phyloP scores from a whole-genome alignment of 2,888 invertebrate genomes.

The Cosmopolites sordidus region DNA sequence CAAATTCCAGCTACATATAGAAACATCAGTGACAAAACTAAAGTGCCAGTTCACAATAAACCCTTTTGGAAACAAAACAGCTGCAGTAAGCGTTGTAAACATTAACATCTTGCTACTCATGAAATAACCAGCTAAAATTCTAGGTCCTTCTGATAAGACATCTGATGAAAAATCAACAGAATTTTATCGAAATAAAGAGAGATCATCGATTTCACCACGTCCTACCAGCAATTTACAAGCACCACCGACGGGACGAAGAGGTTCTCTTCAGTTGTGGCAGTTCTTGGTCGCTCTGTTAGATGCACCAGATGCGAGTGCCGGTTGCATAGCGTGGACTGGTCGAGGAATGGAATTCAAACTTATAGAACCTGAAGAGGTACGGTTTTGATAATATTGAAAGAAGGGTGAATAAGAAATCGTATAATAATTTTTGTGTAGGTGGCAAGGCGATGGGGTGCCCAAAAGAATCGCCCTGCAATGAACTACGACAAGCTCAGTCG shows the following conservation, averaged over 20 bases:
- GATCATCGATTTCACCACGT: slow-evolving; percentile 3
- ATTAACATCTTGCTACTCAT: too few relatives aligned
- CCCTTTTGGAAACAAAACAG: slow-evolving; percentile 8
- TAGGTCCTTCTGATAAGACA: slow-evolving; percentile 3
- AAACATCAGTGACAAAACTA: slow-evolving; percentile 3
- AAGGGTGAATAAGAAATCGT: too few relatives aligned
- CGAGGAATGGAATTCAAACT: slow-evolving; percentile 93
- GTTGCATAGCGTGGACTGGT: slow-evolving; percentile 93
- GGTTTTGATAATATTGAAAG: too few relatives aligned
- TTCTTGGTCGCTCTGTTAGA: slow-evolving; percentile 81
- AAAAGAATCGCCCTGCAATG: slow-evolving; percentile 96
- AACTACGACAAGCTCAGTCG: slow-evolving; percentile 94
- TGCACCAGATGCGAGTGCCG: slow-evolving; percentile 62
- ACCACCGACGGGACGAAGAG: slow-evolving; percentile 54
- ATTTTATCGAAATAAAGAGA: background rate
- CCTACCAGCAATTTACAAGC: slow-evolving; percentile 5
- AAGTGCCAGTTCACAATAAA: slow-evolving; percentile 3
- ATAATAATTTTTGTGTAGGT: slow-evolving; percentile 59
- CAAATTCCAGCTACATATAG: background rate
- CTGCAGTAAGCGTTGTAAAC: background rate
- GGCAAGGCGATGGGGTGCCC: slow-evolving; percentile 91
- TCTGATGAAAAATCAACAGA: slow-evolving; percentile 4
- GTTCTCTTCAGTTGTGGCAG: slow-evolving; percentile 91
- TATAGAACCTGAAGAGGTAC: slow-evolving; percentile 89
- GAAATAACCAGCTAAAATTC: background rate